Percentiles rank a stretch among this genome's conserved stretches.
Evolutionary conservation across 2,888 invertebrate genomes (phyloP).

Genomic region (Conomelus anceps): DNA sequence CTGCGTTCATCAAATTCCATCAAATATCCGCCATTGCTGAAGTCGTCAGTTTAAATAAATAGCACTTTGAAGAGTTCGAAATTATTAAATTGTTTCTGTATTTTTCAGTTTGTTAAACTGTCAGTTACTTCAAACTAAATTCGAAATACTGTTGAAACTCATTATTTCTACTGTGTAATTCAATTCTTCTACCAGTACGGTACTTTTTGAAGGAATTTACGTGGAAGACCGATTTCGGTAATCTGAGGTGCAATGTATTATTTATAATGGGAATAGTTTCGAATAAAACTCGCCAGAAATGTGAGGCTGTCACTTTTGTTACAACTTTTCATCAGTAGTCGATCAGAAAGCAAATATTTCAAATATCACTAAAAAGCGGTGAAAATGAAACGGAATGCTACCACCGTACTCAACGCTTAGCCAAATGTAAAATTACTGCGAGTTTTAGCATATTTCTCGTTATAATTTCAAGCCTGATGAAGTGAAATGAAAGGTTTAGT

Average conservation of each 20-base stretch:
- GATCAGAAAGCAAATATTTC: neutral
- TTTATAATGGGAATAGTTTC: neutral
- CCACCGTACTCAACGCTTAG: neutral
- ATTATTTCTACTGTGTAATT: neutral
- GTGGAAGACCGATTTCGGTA: neutral
- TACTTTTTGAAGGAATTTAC: neutral
- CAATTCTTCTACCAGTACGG: neutral
- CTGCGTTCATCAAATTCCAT: too few relatives aligned
- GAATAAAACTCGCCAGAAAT: neutral
- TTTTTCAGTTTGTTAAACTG: too few relatives aligned
- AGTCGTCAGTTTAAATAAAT: too few relatives aligned
- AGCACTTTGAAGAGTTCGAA: too few relatives aligned
- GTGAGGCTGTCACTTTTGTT: neutral
- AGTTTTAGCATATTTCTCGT: neutral
- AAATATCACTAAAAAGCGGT: neutral
- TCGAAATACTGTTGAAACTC: neutral
- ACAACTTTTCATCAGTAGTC: neutral
- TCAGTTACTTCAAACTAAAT: too few relatives aligned
- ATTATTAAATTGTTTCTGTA: too few relatives aligned
- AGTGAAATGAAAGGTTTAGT: neutral
- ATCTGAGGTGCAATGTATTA: neutral
- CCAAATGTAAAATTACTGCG: neutral
- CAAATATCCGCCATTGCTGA: too few relatives aligned
- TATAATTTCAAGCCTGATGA: neutral
- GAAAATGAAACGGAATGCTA: neutral